Conservation (phyloP, 2,113 vertebrate genomes). For the Amazona guildingii region DNA sequence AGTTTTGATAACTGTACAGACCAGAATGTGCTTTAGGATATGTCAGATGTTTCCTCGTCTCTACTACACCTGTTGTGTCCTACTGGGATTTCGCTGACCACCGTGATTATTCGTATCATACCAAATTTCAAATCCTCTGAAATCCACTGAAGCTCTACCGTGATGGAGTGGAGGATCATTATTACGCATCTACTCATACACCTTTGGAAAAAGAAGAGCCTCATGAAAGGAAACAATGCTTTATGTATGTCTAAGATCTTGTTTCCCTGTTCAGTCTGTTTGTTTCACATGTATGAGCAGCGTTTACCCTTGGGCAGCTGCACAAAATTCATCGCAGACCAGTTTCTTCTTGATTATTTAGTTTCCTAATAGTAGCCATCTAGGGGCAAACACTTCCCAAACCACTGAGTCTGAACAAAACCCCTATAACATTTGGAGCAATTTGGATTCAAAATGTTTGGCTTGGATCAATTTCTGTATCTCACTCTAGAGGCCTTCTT, state of each 20-base stretch:
- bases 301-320: neutral
- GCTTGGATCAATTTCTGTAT: conserved; percentile 22
- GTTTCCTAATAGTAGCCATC: neutral
- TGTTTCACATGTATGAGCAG: neutral
- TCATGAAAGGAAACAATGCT: neutral
- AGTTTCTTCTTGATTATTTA: neutral
- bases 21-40: neutral
- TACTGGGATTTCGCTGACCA: neutral
- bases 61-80: neutral
- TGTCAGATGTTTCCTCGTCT: neutral
- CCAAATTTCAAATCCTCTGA: neutral
- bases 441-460: conserved; percentile 28
- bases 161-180: neutral
- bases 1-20: neutral
- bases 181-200: neutral
- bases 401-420: conserved; percentile 14
- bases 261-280: neutral
- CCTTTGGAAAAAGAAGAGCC: neutral
- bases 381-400: neutral
- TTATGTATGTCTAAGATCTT: neutral
- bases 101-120: neutral
- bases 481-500: conserved; percentile 1
- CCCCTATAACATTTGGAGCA: neutral
- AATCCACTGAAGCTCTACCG: neutral
- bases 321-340: neutral